phyloP scores from a whole-genome alignment of 1,140 invertebrate species.

The Drosophila sturtevanti region DNA sequence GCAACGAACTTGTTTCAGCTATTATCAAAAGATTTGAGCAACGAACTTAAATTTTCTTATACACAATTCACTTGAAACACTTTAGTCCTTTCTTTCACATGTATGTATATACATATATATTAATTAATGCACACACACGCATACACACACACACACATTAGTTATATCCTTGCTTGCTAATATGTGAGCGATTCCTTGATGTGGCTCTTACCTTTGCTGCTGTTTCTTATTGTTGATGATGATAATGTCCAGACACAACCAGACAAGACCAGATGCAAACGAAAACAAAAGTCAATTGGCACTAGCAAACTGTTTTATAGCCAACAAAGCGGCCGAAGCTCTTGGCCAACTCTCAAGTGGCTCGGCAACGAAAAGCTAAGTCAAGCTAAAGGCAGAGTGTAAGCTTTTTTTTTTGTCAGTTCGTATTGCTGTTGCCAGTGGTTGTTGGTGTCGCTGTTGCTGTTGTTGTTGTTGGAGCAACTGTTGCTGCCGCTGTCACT shows the following conservation, averaged over 20 bases:
- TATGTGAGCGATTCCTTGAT: neutral
- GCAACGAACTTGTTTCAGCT: slow-evolving; percentile 9
- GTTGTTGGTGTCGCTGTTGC: neutral
- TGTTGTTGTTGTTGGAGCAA: neutral
- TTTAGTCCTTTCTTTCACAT: slow-evolving; percentile 28
- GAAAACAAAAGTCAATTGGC: slow-evolving; percentile 78
- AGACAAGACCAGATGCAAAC: slow-evolving; percentile 81
- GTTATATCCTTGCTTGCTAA: slow-evolving; percentile 57
- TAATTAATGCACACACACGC: neutral
- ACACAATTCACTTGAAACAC: neutral
- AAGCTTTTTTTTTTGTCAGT: slow-evolving; percentile 7
- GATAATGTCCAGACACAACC: slow-evolving; percentile 72
- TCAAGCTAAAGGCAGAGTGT: neutral
- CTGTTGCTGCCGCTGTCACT: slow-evolving; percentile 24
- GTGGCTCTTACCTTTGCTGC: slow-evolving; percentile 67
- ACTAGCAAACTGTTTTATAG: slow-evolving; percentile 76
- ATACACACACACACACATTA: slow-evolving; percentile 32
- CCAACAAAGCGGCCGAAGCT: slow-evolving; percentile 24
- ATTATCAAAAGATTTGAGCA: slow-evolving; percentile 47
- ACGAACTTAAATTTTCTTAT: slow-evolving; percentile 37
- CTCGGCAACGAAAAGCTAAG: slow-evolving; percentile 21
- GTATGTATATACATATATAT: slow-evolving; percentile 18
- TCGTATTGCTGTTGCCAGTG: neutral
- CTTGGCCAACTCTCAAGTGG: slow-evolving; percentile 45
- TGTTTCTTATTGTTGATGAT: slow-evolving; percentile 48